Percentiles rank a stretch among this genome's conserved stretches.
Evolutionary conservation across 2,888 invertebrate genomes (phyloP).

Genomic region (Clanis bilineata): DNA sequence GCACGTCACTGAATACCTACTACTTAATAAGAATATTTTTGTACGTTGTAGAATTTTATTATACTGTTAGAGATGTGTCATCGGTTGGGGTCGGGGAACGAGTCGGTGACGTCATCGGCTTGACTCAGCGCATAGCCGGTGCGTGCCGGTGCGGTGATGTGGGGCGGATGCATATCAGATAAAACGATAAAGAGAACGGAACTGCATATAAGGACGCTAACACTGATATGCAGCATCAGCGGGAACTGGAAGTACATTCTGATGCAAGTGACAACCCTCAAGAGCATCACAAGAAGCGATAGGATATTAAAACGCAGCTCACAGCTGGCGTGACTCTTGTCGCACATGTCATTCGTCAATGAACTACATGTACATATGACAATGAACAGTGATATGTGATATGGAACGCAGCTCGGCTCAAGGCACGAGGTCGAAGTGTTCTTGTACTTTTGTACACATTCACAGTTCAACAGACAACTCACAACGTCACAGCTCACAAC

Average conservation of each 20-base stretch:
- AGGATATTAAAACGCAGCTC: too few relatives aligned
- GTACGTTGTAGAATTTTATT: neutral
- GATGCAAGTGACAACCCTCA: too few relatives aligned
- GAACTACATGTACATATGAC: too few relatives aligned
- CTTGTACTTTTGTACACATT: neutral
- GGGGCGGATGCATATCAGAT: neutral
- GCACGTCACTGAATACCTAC: too few relatives aligned
- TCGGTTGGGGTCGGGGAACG: neutral
- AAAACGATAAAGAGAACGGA: neutral
- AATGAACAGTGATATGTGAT: too few relatives aligned
- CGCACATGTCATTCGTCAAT: constrained; percentile 22
- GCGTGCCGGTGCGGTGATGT: neutral
- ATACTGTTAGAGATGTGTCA: neutral
- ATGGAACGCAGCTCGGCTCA: constrained; percentile 27
- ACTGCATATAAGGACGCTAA: neutral
- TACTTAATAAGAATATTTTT: neutral
- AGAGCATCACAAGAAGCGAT: too few relatives aligned
- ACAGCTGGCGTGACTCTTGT: too few relatives aligned
- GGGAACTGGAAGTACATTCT: too few relatives aligned
- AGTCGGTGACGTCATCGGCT: neutral
- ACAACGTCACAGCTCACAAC: neutral
- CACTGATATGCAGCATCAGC: too few relatives aligned
- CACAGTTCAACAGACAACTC: too few relatives aligned
- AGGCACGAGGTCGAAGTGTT: constrained; percentile 1
- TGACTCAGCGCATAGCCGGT: neutral